Percentiles rank a stretch among this genome's conserved stretches.
Evolutionary conservation across 1,140 invertebrate species (phyloP).

Genomic region (Pogonognathellus flavescens): DNA sequence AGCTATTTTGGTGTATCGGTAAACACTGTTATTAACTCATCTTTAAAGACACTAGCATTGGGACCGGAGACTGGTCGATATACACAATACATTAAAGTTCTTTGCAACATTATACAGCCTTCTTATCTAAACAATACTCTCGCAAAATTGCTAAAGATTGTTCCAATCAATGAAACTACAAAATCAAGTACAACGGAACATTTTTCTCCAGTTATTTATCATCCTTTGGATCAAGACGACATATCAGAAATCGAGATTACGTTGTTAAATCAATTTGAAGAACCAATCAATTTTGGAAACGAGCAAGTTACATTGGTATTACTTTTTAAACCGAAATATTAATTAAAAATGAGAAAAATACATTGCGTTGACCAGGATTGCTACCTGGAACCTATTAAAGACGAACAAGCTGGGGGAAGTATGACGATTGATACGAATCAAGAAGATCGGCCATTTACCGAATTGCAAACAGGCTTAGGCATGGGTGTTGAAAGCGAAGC

Average conservation of each 20-base stretch:
- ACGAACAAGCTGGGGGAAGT: not conserved
- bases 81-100: not conserved
- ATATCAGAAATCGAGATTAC: not conserved
- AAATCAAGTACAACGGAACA: not conserved
- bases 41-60: not conserved
- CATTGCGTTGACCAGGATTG: not conserved
- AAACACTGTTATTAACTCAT: not conserved
- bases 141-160: not conserved
- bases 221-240: not conserved
- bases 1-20: not conserved
- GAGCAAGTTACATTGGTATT: not conserved
- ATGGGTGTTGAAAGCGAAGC: no score
- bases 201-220: not conserved
- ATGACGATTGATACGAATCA: no score
- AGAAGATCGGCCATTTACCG: no score
- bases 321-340: conserved; percentile 17
- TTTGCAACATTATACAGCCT: not conserved
- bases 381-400: not conserved
- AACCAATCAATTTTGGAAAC: not conserved
- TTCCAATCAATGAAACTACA: not conserved
- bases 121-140: not conserved
- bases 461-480: no score
- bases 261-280: not conserved
- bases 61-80: not conserved
- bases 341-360: not conserved